Base-by-base conservation (phyloP, 2,113 vertebrate genomes). In the Mesembrinibis cayennensis region DNA sequence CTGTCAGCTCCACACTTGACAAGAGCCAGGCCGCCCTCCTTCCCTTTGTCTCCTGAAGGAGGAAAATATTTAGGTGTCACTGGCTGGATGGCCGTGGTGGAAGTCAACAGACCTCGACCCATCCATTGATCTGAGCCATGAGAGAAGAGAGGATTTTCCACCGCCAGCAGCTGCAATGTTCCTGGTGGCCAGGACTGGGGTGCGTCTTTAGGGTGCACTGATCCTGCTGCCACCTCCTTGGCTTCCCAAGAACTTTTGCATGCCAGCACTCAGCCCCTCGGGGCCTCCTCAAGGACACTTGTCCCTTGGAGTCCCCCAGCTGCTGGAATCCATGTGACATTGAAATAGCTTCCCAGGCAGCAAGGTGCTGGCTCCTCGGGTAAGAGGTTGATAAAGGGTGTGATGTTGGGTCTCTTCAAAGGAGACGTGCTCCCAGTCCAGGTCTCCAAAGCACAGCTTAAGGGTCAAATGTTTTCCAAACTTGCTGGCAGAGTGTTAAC, bases 1-100 rank as follows among this genome's bases (percentile, higher is more conserved):
- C 97, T 98, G 98, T 98, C 98, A 97, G 88, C 92, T 91, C 86
- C 62, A 69, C 90, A 21, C 44, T 73, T 98, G 98, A 98, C 95
- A 95, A 96, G 96, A 98, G 52, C 97, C 98, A 98, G 98, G 94
- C 81, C 0, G 21, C 78, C 63, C 52, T 86, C 61, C 83, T 95
- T 96, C 73, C 82, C 62, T 98, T 96, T 97, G 95, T 97, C 78
- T 96, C 93, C 95, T 95, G 78, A 36, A 90, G 61, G 32, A 85
- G 87, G 91, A 65, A 87, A 94, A 91, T 55, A 73, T 95, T 80
- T 92, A 94, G 87, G 87, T 96, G 94, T 95, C 87, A 90, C 14
- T 30, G 74, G 44, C 74, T 69, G 92, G 94, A 93, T 89, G 94
- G 86, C 66, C 20, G 7, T 7, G 18, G 70, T 89, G 61, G 84